These are phyloP conservation scores for Hippocampus comes DNA, from an alignment of 2,113 vertebrate genomes.

Conservation along the genomic window DNA sequence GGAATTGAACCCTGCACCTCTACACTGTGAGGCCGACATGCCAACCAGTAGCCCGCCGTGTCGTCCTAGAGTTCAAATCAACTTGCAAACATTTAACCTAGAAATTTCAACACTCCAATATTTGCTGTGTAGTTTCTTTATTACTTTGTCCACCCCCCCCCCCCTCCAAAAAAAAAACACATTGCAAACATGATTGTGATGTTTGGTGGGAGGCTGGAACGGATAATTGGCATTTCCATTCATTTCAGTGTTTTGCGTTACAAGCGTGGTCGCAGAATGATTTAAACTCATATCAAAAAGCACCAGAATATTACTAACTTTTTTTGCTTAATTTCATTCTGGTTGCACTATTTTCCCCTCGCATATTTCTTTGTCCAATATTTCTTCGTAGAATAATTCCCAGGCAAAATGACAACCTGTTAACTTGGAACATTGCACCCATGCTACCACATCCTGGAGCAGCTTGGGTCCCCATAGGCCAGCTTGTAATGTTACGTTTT, in stretches of 20 bases:
- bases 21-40: no score
- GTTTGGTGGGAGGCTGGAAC: background rate
- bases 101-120: no score
- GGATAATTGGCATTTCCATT: background rate
- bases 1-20: no score
- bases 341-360: background rate
- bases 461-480: background rate
- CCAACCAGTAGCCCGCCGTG: no score
- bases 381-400: background rate
- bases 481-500: background rate
- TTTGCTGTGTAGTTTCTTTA: no score
- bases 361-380: background rate
- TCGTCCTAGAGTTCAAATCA: no score
- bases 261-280: background rate
- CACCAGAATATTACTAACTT: background rate
- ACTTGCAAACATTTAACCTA: no score
- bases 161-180: background rate
- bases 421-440: background rate
- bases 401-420: background rate
- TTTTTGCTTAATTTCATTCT: background rate
- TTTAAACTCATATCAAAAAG: background rate
- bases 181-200: background rate
- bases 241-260: background rate
- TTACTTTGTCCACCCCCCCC: no score
- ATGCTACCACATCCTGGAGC: background rate